Conservation (phyloP, 2,797 vertebrate species). For the Sebastes hubbsi region DNA sequence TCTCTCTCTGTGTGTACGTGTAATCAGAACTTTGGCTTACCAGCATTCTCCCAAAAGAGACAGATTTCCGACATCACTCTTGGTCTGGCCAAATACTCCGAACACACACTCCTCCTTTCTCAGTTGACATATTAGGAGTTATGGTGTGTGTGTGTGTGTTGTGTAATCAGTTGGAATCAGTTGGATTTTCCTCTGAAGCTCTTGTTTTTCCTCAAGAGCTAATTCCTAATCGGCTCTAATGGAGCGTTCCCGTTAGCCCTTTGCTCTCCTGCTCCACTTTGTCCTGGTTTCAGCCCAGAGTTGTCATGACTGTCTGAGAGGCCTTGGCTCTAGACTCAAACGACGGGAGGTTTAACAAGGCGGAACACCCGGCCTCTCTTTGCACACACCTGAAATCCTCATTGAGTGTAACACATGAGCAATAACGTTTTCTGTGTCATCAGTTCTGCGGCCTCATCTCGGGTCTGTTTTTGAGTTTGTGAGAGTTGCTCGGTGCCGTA, state of each 20-base stretch:
- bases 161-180: constrained; percentile 41
- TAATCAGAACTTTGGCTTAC: constrained; percentile 58
- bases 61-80: constrained; percentile 59
- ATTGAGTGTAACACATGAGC: not conserved
- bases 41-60: constrained; percentile 54
- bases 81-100: constrained; percentile 24
- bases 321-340: constrained; percentile 29
- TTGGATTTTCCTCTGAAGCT: constrained; percentile 21
- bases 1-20: constrained; percentile 9
- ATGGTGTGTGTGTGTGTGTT: constrained; percentile 15
- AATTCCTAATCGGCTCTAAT: constrained; percentile 31
- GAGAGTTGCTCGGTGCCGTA: constrained; percentile 10
- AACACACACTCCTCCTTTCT: not conserved
- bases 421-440: constrained; percentile 1
- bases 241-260: constrained; percentile 1
- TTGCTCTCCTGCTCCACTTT: not conserved
- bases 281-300: constrained; percentile 6
- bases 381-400: constrained; percentile 18
- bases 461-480: not conserved
- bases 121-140: constrained; percentile 31
- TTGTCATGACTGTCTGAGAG: constrained; percentile 9
- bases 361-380: constrained; percentile 17
- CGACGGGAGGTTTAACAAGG: constrained; percentile 12
- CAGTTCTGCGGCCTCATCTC: not conserved
- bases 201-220: constrained; percentile 32